A percentile compares a stretch with the other conserved stretches of the same genome.
phyloP scores from a whole-genome alignment of 2,797 vertebrate species.

The Echeneis naucrates region DNA sequence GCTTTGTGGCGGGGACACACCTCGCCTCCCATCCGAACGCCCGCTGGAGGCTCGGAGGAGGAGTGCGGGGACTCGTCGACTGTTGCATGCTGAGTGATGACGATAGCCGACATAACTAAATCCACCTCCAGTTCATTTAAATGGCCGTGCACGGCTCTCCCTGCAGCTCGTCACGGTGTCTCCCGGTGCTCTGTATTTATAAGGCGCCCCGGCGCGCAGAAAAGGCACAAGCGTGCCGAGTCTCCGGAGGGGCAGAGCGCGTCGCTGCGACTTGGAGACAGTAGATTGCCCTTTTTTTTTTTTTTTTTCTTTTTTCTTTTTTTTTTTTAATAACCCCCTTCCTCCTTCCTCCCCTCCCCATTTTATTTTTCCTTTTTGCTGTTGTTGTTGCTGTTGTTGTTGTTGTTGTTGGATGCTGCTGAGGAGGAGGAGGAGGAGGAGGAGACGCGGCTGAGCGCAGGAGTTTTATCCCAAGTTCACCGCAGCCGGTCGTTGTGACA shows the following conservation, averaged over 20 bases:
- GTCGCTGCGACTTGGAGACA: constrained; percentile 61
- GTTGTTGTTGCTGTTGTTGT: constrained; percentile 5
- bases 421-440: constrained; percentile 32
- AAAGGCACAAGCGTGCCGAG: constrained; percentile 80
- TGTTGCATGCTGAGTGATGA: constrained; percentile 68
- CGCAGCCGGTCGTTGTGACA: constrained; percentile 60
- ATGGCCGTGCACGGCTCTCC: constrained; percentile 84
- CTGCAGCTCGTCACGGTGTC: constrained; percentile 81
- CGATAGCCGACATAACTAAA: constrained; percentile 70
- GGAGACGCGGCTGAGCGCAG: constrained; percentile 49
- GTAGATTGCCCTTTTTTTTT: neutral
- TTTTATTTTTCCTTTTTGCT: too few relatives aligned
- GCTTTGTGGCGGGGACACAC: neutral
- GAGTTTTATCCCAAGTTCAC: constrained; percentile 74
- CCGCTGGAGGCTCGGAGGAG: constrained; percentile 9
- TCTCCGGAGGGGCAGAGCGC: constrained; percentile 80
- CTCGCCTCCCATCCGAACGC: constrained; percentile 8
- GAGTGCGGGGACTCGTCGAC: constrained; percentile 27
- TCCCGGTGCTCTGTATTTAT: constrained; percentile 82
- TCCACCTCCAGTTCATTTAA: constrained; percentile 86
- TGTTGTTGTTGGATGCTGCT: constrained; percentile 42
- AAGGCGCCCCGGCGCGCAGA: constrained; percentile 78
- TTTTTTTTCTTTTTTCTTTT: too few relatives aligned
- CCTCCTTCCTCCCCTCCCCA: too few relatives aligned
- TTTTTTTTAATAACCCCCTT: too few relatives aligned